phyloP scores from a whole-genome alignment of 2,888 invertebrate genomes.

The Temnothorax unifasciatus region DNA sequence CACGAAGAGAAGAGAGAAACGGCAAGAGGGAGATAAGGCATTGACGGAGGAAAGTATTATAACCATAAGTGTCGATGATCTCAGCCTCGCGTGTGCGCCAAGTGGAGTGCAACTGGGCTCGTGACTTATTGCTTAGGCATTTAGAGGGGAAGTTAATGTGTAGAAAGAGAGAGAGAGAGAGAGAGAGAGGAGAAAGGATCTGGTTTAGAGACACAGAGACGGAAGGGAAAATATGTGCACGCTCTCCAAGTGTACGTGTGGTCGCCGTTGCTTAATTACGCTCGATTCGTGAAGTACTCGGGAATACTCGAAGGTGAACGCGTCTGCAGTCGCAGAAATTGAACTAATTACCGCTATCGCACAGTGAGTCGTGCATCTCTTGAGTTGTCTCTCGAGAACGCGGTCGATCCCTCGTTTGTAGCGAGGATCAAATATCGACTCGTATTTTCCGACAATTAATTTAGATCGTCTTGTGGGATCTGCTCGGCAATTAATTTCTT shows the following conservation, averaged over 20 bases:
- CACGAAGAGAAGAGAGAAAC: background rate
- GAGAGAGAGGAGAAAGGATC: constrained; percentile 9
- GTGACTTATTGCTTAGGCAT: constrained; percentile 73
- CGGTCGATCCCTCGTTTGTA: background rate
- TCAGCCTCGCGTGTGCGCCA: constrained; percentile 62
- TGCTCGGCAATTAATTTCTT: background rate
- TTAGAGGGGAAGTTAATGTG: constrained; percentile 68
- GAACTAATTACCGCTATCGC: constrained; percentile 65
- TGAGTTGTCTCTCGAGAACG: constrained; percentile 27
- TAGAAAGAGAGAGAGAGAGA: constrained; percentile 21
- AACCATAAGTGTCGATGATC: constrained; percentile 71
- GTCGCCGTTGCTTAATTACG: constrained; percentile 71
- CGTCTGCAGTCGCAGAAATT: constrained; percentile 63
- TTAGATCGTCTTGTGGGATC: background rate
- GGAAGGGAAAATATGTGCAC: constrained; percentile 28
- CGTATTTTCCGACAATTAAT: constrained; percentile 10
- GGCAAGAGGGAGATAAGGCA: constrained; percentile 9
- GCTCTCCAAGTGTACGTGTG: constrained; percentile 31
- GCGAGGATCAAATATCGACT: constrained; percentile 4
- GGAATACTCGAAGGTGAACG: constrained; percentile 71
- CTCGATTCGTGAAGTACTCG: constrained; percentile 51
- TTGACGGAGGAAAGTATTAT: constrained; percentile 61
- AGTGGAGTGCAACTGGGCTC: constrained; percentile 32
- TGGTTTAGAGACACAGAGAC: constrained; percentile 9
- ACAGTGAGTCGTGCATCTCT: background rate